Evolutionary conservation across 2,888 invertebrate species (phyloP), one percentile per base, ranked within the genome.

Genomic region (Muschampia plurimacula): DNA sequence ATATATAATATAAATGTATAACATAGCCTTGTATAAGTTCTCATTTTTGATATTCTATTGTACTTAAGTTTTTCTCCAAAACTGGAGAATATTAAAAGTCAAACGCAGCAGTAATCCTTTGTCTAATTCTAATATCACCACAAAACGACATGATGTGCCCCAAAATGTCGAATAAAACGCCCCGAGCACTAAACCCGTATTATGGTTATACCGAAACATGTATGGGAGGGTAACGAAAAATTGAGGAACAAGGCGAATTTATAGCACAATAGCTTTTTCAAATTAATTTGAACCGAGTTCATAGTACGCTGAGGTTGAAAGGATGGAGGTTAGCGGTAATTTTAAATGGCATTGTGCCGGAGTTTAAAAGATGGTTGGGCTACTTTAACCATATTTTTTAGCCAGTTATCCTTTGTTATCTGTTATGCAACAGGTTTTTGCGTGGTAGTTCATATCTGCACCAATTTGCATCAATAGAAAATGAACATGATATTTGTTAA

Each of bases 161-260:
- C 36, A 39, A 68, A 68, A 59, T 62, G 68, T 36, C 46, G 59
- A 49, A 59, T 28, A 68, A 60, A 60, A 52, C 28, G 68, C 68
- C 36, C 12, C 15, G 6, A 36, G 36, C 36, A 22, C 52, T 52
- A 52, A 52, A 15, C 52, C 15, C 2, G 52, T 52, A 52, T 55
- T 55, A 55, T 28, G 55, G 55, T 55, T 55, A 55, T 55, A 28
- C 55, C n/a, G 55, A 55, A 55, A 55, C 55, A 28, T 55, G 8
- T 28, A 55, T 28, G 55, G 10, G 28, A 22, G 22, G 22, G 55
- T 22, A 55, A 6, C 55, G 9, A 9, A 3, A 55, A 55, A 55
- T 55, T 28, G 55, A 55, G 22, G 55, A 55, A 55, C 55, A 28
- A 55, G 22, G 55, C 55, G 5, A 28, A 55, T 55, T 52, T 52